Evolutionary conservation across 1,140 invertebrate species (phyloP).

Genomic region (Oedothorax gibbosus): DNA sequence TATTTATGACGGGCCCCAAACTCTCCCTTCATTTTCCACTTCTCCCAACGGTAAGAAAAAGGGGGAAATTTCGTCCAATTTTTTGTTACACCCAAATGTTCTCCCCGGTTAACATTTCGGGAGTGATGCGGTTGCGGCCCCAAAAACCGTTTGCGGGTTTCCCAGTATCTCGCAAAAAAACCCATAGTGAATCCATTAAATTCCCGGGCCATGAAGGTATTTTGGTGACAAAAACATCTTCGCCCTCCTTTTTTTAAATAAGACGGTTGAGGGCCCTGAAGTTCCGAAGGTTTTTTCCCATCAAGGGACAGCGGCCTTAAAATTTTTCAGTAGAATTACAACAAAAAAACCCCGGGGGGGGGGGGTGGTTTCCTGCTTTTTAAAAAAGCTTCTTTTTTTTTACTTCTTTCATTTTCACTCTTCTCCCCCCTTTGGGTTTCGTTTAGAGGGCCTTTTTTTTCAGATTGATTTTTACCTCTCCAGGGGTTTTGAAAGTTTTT

Average conservation of each 20-base stretch:
- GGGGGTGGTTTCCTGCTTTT: not conserved
- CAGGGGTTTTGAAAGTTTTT: no score
- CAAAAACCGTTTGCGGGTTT: not conserved
- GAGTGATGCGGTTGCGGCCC: not conserved
- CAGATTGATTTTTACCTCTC: no score
- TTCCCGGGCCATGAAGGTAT: not conserved
- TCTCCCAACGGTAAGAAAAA: not conserved
- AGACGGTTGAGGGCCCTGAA: not conserved
- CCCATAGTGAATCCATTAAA: not conserved
- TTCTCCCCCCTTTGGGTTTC: no score
- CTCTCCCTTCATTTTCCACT: not conserved
- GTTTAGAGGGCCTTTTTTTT: no score
- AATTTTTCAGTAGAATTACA: not conserved
- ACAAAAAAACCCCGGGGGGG: conserved; percentile 9
- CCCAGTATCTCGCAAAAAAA: not conserved
- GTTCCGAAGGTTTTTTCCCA: not conserved
- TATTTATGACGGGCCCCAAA: not conserved
- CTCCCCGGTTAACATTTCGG: not conserved
- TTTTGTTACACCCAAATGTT: not conserved
- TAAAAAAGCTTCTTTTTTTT: not conserved
- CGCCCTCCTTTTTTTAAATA: not conserved
- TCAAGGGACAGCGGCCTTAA: not conserved
- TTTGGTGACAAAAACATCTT: not conserved
- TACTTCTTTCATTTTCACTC: no score
- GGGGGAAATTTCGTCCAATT: not conserved